Percentiles rank a stretch among this genome's conserved stretches.
Evolutionary conservation across 2,797 vertebrate species (phyloP).

Genomic region (Poeciliopsis presidionis): DNA sequence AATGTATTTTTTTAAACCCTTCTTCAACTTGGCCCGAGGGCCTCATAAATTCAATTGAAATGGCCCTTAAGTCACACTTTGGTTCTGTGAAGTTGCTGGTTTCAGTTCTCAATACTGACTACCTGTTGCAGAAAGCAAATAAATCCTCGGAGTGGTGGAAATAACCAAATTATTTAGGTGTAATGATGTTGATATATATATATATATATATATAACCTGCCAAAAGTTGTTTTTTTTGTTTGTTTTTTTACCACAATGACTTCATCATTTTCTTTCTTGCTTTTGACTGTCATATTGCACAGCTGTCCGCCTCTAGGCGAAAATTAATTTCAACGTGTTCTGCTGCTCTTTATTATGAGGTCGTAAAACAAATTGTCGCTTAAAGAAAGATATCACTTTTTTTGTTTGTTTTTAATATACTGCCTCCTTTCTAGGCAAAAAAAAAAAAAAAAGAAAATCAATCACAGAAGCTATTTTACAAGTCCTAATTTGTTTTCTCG

Average conservation of each 20-base stretch:
- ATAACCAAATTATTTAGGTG: too few relatives aligned
- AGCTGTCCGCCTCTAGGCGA: slow-evolving; percentile 17
- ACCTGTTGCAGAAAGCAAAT: not conserved
- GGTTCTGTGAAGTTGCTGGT: not conserved
- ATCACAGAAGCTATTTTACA: slow-evolving; percentile 41
- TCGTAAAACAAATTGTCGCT: slow-evolving; percentile 32
- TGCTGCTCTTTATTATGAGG: slow-evolving; percentile 18
- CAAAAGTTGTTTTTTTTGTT: not conserved
- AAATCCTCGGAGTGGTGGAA: not conserved
- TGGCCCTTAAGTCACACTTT: not conserved
- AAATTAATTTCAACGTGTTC: slow-evolving; percentile 15
- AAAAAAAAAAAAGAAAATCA: not conserved
- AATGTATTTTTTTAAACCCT: not conserved
- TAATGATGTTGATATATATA: too few relatives aligned
- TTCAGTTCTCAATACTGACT: too few relatives aligned
- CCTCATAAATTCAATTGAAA: not conserved
- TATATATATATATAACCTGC: too few relatives aligned
- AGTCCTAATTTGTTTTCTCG: slow-evolving; percentile 43
- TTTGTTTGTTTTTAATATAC: slow-evolving; percentile 12
- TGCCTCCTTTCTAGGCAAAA: not conserved
- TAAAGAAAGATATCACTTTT: slow-evolving; percentile 23
- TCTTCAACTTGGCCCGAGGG: not conserved
- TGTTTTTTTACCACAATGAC: not conserved
- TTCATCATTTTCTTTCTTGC: not conserved
- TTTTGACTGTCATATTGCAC: not conserved